A percentile compares a stretch with the other conserved stretches of the same genome.
phyloP scores from a whole-genome alignment of 2,888 invertebrate species.

The Morpho helenor region DNA sequence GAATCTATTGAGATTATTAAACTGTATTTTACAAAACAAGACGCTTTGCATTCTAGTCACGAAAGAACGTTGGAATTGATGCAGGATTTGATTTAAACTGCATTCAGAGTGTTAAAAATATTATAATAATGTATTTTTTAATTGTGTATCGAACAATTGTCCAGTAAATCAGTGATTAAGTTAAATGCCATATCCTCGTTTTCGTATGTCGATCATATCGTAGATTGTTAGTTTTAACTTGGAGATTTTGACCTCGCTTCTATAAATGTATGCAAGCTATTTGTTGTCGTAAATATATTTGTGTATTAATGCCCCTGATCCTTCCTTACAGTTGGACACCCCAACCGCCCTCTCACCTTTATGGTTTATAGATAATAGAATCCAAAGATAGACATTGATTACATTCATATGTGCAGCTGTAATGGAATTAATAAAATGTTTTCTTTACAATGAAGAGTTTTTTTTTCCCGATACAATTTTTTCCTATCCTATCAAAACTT shows the following conservation, averaged over 20 bases:
- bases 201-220: slow-evolving; percentile 17
- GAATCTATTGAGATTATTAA: too few species aligned
- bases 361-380: slow-evolving; percentile 51
- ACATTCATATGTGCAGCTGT: slow-evolving; percentile 54
- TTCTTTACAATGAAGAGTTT: slow-evolving; percentile 33
- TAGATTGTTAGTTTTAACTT: slow-evolving; percentile 16
- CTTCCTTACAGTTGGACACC: slow-evolving; percentile 9
- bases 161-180: slow-evolving; percentile 18
- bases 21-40: slow-evolving; percentile 5
- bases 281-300: slow-evolving; percentile 14
- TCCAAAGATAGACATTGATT: slow-evolving; percentile 63
- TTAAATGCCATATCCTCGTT: slow-evolving; percentile 17
- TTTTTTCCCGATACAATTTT: slow-evolving; percentile 10
- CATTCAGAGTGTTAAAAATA: slow-evolving; percentile 41
- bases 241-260: slow-evolving; percentile 21
- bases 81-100: slow-evolving; percentile 35
- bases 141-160: slow-evolving; percentile 31
- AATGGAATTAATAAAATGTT: slow-evolving; percentile 60
- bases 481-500: not conserved
- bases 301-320: slow-evolving; percentile 7
- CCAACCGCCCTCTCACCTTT: slow-evolving; percentile 30
- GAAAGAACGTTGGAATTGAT: slow-evolving; percentile 24
- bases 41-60: slow-evolving; percentile 34
- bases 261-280: slow-evolving; percentile 18
- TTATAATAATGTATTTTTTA: slow-evolving; percentile 29